Conservation (phyloP, 2,113 vertebrate species). For the Callipepla californica region DNA sequence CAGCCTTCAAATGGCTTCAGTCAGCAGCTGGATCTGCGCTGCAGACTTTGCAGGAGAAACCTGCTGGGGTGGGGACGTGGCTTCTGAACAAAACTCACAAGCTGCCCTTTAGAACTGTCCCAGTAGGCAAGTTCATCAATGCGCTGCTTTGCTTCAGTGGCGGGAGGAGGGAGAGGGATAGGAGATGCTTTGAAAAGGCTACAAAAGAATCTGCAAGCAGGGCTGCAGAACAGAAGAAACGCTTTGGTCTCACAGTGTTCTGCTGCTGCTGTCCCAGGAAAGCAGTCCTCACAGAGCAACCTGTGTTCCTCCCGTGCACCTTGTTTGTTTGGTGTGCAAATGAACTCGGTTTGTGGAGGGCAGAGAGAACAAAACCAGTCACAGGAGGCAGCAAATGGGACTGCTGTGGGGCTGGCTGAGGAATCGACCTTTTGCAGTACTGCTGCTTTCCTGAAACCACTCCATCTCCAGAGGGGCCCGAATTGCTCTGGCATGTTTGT, state of each 20-base stretch:
- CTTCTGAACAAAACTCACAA: not conserved
- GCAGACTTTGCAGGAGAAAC: not conserved
- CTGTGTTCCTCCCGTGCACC: not conserved
- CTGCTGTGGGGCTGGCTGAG: not conserved
- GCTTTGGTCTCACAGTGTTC: rapidly evolving
- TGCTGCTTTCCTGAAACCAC: not conserved
- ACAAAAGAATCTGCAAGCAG: not conserved
- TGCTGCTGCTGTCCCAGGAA: rapidly evolving
- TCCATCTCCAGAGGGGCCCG: not conserved
- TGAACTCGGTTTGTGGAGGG: rapidly evolving
- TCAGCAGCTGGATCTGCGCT: not conserved
- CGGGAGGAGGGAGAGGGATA: constrained; percentile 4
- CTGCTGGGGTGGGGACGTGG: too few relatives aligned
- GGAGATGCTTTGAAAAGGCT: not conserved
- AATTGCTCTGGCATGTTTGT: not conserved
- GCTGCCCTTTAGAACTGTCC: not conserved
- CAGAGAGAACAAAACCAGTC: not conserved
- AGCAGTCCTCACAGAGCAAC: rapidly evolving
- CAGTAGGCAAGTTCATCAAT: not conserved
- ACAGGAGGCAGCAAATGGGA: not conserved
- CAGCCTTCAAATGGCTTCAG: not conserved
- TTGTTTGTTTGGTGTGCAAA: not conserved
- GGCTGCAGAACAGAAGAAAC: rapidly evolving
- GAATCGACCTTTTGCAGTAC: too few relatives aligned
- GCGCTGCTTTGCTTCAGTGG: not conserved